phyloP scores from a whole-genome alignment of 2,113 vertebrate genomes.

The Colaptes auratus region DNA sequence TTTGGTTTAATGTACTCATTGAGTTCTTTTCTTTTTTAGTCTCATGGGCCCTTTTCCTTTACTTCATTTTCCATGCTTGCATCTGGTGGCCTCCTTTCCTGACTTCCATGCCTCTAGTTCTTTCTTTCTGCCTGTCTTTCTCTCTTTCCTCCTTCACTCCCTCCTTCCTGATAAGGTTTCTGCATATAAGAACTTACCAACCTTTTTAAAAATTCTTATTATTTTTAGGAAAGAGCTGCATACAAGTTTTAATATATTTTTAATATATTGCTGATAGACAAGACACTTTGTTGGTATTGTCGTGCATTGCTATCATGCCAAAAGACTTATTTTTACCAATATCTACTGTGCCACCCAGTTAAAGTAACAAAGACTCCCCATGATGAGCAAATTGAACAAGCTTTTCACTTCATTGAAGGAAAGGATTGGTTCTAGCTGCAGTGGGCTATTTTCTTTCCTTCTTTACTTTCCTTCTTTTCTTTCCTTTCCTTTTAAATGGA shows the following conservation, averaged over 20 bases:
- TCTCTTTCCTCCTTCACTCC: too few species aligned
- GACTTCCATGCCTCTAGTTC: neutral
- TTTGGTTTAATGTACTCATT: slow-evolving; percentile 12
- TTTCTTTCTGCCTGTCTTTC: too few species aligned
- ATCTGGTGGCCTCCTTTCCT: slow-evolving; percentile 61
- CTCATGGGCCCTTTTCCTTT: slow-evolving; percentile 33
- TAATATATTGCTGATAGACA: slow-evolving; percentile 70
- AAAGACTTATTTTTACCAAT: slow-evolving; percentile 77
- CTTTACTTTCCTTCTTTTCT: neutral
- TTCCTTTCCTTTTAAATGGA: neutral
- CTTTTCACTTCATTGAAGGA: slow-evolving; percentile 72
- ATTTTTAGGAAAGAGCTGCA: slow-evolving; percentile 65
- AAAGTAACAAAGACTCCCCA: slow-evolving; percentile 75
- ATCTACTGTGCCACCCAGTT: slow-evolving; percentile 71
- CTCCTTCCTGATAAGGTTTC: neutral
- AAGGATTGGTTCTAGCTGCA: slow-evolving; percentile 42
- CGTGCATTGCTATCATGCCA: slow-evolving; percentile 73
- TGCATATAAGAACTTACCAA: slow-evolving; percentile 57
- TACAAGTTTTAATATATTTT: slow-evolving; percentile 76
- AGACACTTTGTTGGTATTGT: slow-evolving; percentile 71
- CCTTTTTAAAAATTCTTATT: slow-evolving; percentile 27
- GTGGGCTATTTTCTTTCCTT: neutral
- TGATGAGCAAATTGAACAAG: slow-evolving; percentile 67
- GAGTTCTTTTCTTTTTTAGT: neutral
- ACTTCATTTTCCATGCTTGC: slow-evolving; percentile 41